Base-by-base conservation (phyloP, 1,140 invertebrate species). In the Gonatopus flavifemur region DNA sequence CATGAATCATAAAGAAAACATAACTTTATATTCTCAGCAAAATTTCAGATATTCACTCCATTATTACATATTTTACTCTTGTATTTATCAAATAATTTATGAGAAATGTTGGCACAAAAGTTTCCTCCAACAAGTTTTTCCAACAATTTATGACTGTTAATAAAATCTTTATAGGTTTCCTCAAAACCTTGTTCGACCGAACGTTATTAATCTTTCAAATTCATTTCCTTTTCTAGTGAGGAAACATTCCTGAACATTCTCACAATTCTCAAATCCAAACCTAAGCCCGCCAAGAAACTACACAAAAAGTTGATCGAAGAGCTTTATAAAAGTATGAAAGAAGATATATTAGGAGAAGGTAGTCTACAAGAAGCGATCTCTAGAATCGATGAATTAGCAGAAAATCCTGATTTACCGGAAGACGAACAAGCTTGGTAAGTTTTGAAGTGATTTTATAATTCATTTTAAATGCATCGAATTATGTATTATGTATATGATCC, bases 171-270 rank as follows among this genome's bases (percentile, higher is more conserved):
- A n/a, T n/a, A n/a, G n/a, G n/a, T n/a, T n/a, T n/a, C n/a, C n/a
- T n/a, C n/a, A n/a, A n/a, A n/a, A n/a, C n/a, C n/a, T n/a, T n/a
- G n/a, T n/a, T n/a, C n/a, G n/a, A n/a, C n/a, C n/a, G n/a, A n/a
- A n/a, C n/a, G n/a, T n/a, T n/a, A n/a, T n/a, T n/a, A n/a, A n/a
- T n/a, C n/a, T n/a, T n/a, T 18, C 19, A 28, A 28, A 39, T 4
- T 19, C 16, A 15, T 25, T 32, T 42, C 44, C 36, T 30, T 5
- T 66, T 69, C 18, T 44, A 72, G 69, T 12, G 42, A 65, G 22
- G 52, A 66, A 2, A 54, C 54, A 8, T 74, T 71, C 16, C 22
- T 41, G 1, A 24, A 70, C 10, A 63, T 50, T 9, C 49, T 70
- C 3, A 60, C 54, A 6, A 44, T 61, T 9, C 25, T 72, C 6